Evolutionary conservation across 2,797 vertebrate species (phyloP), one percentile per base, ranked within the genome.

Genomic region (Galago senegalensis): DNA sequence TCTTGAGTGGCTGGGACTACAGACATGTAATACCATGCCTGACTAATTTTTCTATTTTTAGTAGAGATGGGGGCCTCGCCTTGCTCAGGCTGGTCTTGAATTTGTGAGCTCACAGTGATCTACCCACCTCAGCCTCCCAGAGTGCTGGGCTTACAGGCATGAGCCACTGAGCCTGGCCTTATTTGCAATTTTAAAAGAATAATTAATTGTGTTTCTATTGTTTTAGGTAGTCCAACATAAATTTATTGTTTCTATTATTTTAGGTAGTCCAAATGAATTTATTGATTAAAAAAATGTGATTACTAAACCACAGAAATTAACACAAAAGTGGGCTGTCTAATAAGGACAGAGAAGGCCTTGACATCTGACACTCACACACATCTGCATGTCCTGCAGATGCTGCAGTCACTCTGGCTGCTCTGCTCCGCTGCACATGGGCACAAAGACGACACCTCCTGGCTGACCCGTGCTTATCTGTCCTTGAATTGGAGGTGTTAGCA

Each of bases 171-270:
- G 49, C 14, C 49, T 53, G 14, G 49, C 49, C 49, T 87, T 34
- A 89, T 72, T 95, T 81, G 16, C 43, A 83, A 73, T 46, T 95
- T 91, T 89, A 73, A 80, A 92, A 89, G 56, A 69, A 91, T 67
- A 83, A 16, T 73, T 67, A 86, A 16, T 69, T 61, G 65, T 77
- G 20, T 53, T 79, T 18, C 73, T 37, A 1, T 70, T 31, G 43
- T 49, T 58, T 79, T 58, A 5, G 69, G 72, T 43, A 29, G 29
- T 56, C 60, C 88, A 77, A 69, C 40, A 43, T 43, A 43, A 43
- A 43, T 43, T 6, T 43, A 43, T 70, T 77, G 20, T 53, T 79
- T 18, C 73, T 37, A 1, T 70, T 31, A 27, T 49, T 58, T 79
- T 58, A 5, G 69, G 72, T 43, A 29, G 29, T 56, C 60, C 88